Percentiles rank a stretch among this genome's conserved stretches.
Evolutionary conservation across 2,888 invertebrate species (phyloP).

Genomic region (Hydrotaea cyrtoneurina): DNA sequence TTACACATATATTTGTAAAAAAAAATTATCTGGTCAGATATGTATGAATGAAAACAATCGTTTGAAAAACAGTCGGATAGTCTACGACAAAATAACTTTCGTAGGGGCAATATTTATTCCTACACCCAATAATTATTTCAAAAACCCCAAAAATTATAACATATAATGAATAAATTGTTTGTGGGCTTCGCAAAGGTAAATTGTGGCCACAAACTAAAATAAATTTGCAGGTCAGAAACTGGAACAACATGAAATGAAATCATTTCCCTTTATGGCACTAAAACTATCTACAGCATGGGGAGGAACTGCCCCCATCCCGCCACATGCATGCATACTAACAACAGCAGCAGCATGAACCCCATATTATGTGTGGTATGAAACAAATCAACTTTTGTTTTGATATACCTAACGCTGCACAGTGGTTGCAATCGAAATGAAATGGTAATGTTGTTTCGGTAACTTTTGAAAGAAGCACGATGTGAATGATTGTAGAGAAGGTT

Average conservation of each 20-base stretch:
- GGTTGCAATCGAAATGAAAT: neutral
- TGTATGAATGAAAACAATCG: too few relatives aligned
- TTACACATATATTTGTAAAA: too few relatives aligned
- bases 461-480: too few relatives aligned
- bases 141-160: conserved; percentile 1
- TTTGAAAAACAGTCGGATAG: too few relatives aligned
- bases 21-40: too few relatives aligned
- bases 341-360: neutral
- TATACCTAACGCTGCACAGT: neutral
- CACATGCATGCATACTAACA: neutral
- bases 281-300: neutral
- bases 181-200: neutral
- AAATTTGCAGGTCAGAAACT: neutral
- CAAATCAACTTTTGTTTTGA: neutral
- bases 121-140: neutral
- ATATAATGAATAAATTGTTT: conserved; percentile 28
- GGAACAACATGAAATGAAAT: conserved; percentile 15
- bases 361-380: neutral
- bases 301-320: too few relatives aligned
- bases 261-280: neutral
- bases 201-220: conserved; percentile 52
- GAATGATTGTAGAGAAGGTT: too few relatives aligned
- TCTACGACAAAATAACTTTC: too few relatives aligned
- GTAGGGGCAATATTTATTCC: too few relatives aligned
- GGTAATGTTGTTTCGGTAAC: too few relatives aligned